Percentiles rank a stretch among this genome's conserved stretches.
Conservation (phyloP, 2,888 invertebrate species). For the Tenthredo mesomela region DNA sequence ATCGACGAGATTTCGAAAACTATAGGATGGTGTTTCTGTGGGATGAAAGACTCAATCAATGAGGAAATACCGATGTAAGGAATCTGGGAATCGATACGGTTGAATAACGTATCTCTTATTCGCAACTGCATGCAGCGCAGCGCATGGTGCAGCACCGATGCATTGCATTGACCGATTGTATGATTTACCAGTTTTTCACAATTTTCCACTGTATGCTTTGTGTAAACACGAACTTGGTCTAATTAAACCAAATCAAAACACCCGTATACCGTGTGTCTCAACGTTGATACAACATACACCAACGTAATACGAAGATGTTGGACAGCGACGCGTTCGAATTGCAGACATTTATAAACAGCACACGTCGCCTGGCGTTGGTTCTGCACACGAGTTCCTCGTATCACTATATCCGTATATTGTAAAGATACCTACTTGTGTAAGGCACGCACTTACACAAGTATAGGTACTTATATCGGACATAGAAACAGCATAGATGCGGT, state of each 20-base stretch:
- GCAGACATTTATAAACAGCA: constrained; percentile 71
- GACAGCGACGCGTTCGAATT: constrained; percentile 71
- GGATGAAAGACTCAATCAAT: not conserved
- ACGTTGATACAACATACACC: constrained; percentile 51
- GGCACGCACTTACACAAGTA: not conserved
- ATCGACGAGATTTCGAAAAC: not conserved
- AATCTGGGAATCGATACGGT: constrained; percentile 1
- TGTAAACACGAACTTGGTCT: constrained; percentile 71
- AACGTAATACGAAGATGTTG: constrained; percentile 44
- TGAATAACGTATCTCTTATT: not conserved
- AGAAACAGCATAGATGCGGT: constrained; percentile 63
- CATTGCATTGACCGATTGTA: too few relatives aligned
- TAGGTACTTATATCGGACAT: constrained; percentile 56
- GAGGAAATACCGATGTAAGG: not conserved
- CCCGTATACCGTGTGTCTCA: constrained; percentile 42
- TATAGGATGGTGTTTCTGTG: not conserved
- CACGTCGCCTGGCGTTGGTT: constrained; percentile 54
- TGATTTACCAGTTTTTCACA: constrained; percentile 49
- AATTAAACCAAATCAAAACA: constrained; percentile 71
- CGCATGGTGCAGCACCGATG: not conserved
- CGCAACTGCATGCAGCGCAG: not conserved
- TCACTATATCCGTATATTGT: not conserved
- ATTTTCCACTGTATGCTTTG: constrained; percentile 38
- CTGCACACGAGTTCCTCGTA: not conserved
- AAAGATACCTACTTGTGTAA: too few relatives aligned